A percentile compares a stretch with the other conserved stretches of the same genome.
phyloP scores from a whole-genome alignment of 2,888 invertebrate genomes.

The Morpho helenor region DNA sequence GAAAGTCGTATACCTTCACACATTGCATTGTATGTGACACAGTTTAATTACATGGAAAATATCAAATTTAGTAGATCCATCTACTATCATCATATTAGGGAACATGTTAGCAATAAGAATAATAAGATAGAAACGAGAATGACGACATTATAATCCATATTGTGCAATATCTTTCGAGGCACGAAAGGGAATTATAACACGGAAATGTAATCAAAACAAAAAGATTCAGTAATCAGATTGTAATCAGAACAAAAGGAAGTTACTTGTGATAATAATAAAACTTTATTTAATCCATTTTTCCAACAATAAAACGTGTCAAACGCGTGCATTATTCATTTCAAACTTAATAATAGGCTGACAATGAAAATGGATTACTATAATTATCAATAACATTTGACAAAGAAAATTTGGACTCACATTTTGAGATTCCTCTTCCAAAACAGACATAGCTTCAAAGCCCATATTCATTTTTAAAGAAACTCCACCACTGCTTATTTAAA shows the following conservation, averaged over 20 bases:
- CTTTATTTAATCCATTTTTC: not conserved
- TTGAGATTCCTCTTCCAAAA: slow-evolving; percentile 80
- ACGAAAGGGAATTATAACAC: slow-evolving; percentile 33
- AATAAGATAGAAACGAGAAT: slow-evolving; percentile 24
- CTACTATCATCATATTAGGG: too few relatives aligned
- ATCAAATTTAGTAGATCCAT: too few relatives aligned
- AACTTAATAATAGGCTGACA: too few relatives aligned
- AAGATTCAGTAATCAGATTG: too few relatives aligned
- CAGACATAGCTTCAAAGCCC: slow-evolving; percentile 81
- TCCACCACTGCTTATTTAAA: slow-evolving; percentile 8
- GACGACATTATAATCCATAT: slow-evolving; percentile 48
- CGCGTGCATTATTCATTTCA: too few relatives aligned
- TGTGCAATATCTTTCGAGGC: slow-evolving; percentile 43
- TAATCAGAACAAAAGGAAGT: too few relatives aligned
- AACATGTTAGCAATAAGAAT: too few relatives aligned
- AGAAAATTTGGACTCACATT: slow-evolving; percentile 67
- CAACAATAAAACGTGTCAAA: too few relatives aligned
- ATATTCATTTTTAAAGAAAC: slow-evolving; percentile 55
- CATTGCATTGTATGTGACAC: too few relatives aligned
- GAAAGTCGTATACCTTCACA: too few relatives aligned
- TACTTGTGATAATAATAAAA: slow-evolving; percentile 10
- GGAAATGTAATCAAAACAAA: slow-evolving; percentile 36
- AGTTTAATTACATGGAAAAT: too few relatives aligned
- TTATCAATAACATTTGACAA: slow-evolving; percentile 28
- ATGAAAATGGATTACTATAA: too few relatives aligned